Conservation (phyloP, 2,797 vertebrate genomes). For the Pipistrellus kuhlii region DNA sequence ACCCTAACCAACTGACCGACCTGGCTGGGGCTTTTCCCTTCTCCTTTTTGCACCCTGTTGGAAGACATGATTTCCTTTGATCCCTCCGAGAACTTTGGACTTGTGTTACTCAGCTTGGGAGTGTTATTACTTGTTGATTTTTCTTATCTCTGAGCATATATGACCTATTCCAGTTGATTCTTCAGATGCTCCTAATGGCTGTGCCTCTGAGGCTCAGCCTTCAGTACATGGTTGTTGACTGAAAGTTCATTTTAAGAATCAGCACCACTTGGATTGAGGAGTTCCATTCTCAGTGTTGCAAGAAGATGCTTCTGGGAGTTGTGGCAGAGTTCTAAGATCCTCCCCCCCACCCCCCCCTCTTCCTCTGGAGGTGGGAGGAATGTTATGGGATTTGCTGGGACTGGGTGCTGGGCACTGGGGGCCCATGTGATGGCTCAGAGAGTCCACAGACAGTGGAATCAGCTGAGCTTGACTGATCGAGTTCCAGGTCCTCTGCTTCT, state of each 20-base stretch:
- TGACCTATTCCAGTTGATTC: conserved; percentile 10
- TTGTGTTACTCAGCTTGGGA: not conserved
- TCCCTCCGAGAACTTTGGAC: not conserved
- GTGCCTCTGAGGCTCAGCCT: not conserved
- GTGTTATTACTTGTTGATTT: conserved; percentile 51
- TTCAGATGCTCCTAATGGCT: not conserved
- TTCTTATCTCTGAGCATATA: conserved; percentile 17
- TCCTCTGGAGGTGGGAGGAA: not conserved
- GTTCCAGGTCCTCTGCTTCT: not conserved
- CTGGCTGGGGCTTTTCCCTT: not conserved
- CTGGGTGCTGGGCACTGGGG: not conserved
- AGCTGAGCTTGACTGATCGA: not conserved
- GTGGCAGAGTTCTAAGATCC: not conserved
- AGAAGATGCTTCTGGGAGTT: conserved; percentile 37
- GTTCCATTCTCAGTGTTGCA: not conserved
- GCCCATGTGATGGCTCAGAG: not conserved
- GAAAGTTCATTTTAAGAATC: conserved; percentile 32
- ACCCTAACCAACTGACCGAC: not conserved
- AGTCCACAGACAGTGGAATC: not conserved
- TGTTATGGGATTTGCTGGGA: not conserved
- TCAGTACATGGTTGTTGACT: not conserved
- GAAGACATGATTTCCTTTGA: not conserved
- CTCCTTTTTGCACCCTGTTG: not conserved
- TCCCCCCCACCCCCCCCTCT: not conserved
- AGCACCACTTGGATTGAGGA: not conserved